Conservation (phyloP, 2,113 vertebrate species). For the Lepisosteus osseus region DNA sequence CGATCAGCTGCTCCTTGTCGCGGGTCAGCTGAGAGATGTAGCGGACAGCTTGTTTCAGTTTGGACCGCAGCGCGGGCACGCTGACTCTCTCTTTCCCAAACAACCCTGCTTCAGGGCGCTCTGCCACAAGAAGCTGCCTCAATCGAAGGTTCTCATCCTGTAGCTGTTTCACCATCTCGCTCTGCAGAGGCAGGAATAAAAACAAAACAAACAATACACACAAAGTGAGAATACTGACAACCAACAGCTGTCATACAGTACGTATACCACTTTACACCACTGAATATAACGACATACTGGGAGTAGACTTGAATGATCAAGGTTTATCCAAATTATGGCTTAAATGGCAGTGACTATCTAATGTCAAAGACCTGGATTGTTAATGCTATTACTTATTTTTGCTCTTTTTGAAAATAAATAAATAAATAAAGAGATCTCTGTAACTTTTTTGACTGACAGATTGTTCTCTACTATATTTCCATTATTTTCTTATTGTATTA, state of each 20-base stretch:
- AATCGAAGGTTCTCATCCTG: slow-evolving; percentile 40
- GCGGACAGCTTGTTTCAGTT: slow-evolving; percentile 69
- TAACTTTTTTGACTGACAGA: too few relatives aligned
- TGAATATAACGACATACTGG: neutral
- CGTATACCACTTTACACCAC: too few relatives aligned
- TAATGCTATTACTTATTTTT: too few relatives aligned
- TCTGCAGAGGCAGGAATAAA: slow-evolving; percentile 44
- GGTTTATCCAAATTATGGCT: too few relatives aligned
- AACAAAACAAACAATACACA: neutral
- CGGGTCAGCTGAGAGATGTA: slow-evolving; percentile 65
- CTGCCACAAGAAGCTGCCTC: slow-evolving; percentile 33
- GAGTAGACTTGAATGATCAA: too few relatives aligned
- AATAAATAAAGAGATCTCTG: neutral
- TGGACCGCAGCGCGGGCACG: slow-evolving; percentile 42
- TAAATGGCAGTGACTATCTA: too few relatives aligned
- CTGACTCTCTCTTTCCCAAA: neutral
- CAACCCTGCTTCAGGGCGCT: neutral
- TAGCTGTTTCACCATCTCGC: slow-evolving; percentile 24
- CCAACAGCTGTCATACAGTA: neutral
- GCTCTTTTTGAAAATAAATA: neutral
- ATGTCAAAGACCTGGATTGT: too few relatives aligned
- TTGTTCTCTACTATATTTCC: too few relatives aligned
- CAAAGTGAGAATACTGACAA: neutral
- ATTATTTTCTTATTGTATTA: too few relatives aligned
- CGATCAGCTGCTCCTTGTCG: slow-evolving; percentile 81